Evolutionary conservation across 2,888 invertebrate genomes (phyloP), one percentile per base, ranked within the genome.

Genomic region (Spatulosminthurus flaviceps): DNA sequence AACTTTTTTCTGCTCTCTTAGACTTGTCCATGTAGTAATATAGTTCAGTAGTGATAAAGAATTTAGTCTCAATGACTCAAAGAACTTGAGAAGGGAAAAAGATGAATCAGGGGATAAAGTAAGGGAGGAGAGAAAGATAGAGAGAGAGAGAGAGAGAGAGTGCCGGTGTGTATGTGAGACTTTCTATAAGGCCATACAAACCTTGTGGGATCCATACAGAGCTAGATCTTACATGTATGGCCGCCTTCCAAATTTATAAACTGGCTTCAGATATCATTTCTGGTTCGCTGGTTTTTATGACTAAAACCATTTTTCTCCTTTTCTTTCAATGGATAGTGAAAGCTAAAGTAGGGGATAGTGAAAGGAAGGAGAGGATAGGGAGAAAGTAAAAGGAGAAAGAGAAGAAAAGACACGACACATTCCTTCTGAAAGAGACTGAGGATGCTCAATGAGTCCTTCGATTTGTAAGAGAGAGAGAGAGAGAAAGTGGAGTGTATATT

Each of bases 191-290:
- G 42, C 51, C 22, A 19, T 19, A 22, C 22, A 60, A 60, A 21
- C 26, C 64, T 64, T 75, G 60, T 28, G 60, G 60, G n/a, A n/a
- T n/a, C n/a, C n/a, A n/a, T n/a, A n/a, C n/a, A n/a, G n/a, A n/a
- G n/a, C n/a, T n/a, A n/a, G n/a, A n/a, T n/a, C n/a, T n/a, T n/a
- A n/a, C n/a, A n/a, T 21, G 69, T 42, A 79, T 79, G 79, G 81
- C 81, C 72, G 51, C 70, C 74, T 74, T 81, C 79, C 79, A 79
- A 81, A 72, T 79, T 77, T 81, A 79, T 79, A 81, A 79, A 77
- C 77, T 72, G 70, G 77, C 79, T 81, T 74, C 64, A 81, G 79
- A 81, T 81, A 79, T 81, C 81, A 79, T 81, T 79, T 81, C 79
- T 77, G 78, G 74, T 79, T 75, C 79, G 78, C 79, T 77, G 79